A percentile compares a stretch with the other conserved stretches of the same genome.
Evolutionary conservation across 1,140 invertebrate species (phyloP).

Genomic region (Stegodyphus dumicola): DNA sequence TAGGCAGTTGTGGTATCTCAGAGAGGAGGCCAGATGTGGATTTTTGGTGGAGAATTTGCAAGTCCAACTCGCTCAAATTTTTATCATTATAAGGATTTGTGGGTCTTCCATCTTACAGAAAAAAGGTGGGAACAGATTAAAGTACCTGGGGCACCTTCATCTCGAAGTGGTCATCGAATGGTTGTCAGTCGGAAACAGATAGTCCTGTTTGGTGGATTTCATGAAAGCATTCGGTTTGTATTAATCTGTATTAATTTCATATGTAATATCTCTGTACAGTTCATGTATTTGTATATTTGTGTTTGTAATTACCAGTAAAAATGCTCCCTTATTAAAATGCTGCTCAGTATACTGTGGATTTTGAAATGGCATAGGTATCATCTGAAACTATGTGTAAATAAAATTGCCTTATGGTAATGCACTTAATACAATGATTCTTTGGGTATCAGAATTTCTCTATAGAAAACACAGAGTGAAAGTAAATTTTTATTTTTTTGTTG

Average conservation of each 20-base stretch:
- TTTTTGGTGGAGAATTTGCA: conserved; percentile 94
- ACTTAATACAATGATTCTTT: too few species aligned
- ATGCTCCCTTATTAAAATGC: background rate
- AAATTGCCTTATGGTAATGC: too few species aligned
- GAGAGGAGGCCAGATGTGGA: conserved; percentile 79
- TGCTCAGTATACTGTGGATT: background rate
- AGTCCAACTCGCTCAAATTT: conserved; percentile 91
- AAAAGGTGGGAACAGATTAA: conserved; percentile 89
- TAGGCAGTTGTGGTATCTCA: conserved; percentile 75
- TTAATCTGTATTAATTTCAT: background rate
- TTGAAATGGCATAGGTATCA: too few species aligned
- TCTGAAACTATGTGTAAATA: too few species aligned
- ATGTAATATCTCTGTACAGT: background rate
- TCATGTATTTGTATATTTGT: background rate
- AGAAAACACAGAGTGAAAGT: too few species aligned
- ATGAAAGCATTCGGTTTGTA: conserved; percentile 78
- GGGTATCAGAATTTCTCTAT: too few species aligned
- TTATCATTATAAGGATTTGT: conserved; percentile 93
- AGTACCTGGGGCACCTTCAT: conserved; percentile 79
- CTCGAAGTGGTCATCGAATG: conserved; percentile 93
- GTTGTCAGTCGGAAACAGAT: conserved; percentile 81
- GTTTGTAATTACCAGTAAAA: conserved; percentile 10
- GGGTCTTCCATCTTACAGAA: conserved; percentile 82
- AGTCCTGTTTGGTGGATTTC: conserved; percentile 91
- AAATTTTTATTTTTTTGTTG: too few species aligned